Percentiles rank a stretch among this genome's conserved stretches.
These are phyloP conservation scores for Porites evermanni DNA, from an alignment of 92 coral and sea anemone genomes.

Conservation along the genomic window DNA sequence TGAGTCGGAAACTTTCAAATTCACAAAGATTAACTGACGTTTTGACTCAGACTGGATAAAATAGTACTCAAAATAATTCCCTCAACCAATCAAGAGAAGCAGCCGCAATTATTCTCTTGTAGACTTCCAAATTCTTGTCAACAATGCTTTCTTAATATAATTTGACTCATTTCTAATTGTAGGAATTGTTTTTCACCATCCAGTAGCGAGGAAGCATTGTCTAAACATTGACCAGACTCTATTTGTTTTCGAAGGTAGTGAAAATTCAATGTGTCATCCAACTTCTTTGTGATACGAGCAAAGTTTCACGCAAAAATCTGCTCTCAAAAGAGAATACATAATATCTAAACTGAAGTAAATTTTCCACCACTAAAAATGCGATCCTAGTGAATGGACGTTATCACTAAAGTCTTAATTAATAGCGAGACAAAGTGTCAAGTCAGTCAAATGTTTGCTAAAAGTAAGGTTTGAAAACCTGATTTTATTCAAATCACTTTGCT, in stretches of 20 bases:
- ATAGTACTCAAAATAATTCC: constrained; percentile 43
- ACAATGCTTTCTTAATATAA: constrained; percentile 69
- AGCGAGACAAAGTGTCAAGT: constrained; percentile 11
- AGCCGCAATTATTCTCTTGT: constrained; percentile 55
- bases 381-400: constrained; percentile 10
- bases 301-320: background rate
- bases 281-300: constrained; percentile 22
- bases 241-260: constrained; percentile 56
- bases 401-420: constrained; percentile 6
- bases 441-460: constrained; percentile 34
- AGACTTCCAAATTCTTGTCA: constrained; percentile 73
- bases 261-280: constrained; percentile 31
- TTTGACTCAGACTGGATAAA: constrained; percentile 11
- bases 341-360: background rate
- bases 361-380: background rate
- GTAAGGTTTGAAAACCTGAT: constrained; percentile 17
- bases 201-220: constrained; percentile 59
- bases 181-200: constrained; percentile 67
- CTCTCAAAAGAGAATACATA: constrained; percentile 8
- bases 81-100: constrained; percentile 57
- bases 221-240: constrained; percentile 84
- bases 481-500: constrained; percentile 40
- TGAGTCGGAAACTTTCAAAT: constrained; percentile 40
- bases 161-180: constrained; percentile 30
- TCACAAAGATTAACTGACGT: constrained; percentile 17